Conservation (phyloP, 1,140 invertebrate species). For the Lethocerus indicus region DNA sequence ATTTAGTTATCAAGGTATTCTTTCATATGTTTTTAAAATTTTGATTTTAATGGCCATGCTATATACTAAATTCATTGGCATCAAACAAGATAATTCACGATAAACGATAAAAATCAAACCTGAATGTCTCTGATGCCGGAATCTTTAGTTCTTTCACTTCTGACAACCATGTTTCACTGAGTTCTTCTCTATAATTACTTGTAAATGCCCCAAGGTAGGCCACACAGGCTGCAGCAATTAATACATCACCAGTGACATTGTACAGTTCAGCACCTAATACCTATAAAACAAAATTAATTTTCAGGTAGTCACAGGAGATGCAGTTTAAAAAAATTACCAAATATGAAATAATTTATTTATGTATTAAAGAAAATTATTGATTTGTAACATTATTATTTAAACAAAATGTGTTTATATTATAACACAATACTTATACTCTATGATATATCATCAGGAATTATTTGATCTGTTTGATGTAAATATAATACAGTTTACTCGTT, state of each 20-base stretch:
- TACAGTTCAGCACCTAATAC: constrained; percentile 22
- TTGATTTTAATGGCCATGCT: too few species aligned
- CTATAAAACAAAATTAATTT: constrained; percentile 8
- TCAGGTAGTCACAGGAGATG: too few species aligned
- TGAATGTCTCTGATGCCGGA: constrained; percentile 44
- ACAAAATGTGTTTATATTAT: too few species aligned
- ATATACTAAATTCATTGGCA: too few species aligned
- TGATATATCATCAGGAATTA: background rate
- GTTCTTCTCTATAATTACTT: constrained; percentile 45
- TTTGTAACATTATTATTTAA: too few species aligned
- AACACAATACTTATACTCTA: too few species aligned
- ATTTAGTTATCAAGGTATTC: background rate
- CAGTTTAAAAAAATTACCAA: too few species aligned
- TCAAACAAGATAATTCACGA: too few species aligned
- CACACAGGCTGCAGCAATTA: constrained; percentile 67
- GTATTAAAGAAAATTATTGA: too few species aligned
- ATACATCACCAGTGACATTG: constrained; percentile 60
- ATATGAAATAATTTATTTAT: too few species aligned
- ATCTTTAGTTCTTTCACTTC: constrained; percentile 42
- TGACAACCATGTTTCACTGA: constrained; percentile 47
- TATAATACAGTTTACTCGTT: background rate
- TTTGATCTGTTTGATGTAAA: background rate
- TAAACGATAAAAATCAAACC: too few species aligned
- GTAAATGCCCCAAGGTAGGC: constrained; percentile 83
- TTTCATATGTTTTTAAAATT: too few species aligned